These are phyloP conservation scores for Drosophila micromelanica DNA, from an alignment of 1,140 invertebrate species.

Conservation along the genomic window DNA sequence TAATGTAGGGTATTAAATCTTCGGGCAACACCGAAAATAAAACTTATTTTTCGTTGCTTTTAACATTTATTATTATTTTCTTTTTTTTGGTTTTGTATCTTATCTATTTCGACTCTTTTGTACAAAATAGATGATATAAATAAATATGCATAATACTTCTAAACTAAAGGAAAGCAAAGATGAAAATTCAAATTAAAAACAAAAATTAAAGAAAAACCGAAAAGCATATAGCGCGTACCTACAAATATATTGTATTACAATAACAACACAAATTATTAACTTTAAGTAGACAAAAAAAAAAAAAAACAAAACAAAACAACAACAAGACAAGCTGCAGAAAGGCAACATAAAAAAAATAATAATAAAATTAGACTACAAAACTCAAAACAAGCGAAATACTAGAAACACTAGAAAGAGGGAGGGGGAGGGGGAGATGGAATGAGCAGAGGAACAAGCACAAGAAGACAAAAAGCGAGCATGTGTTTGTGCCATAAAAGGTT, in stretches of 20 bases:
- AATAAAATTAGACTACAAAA: slow-evolving; percentile 56
- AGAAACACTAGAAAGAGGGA: slow-evolving; percentile 20
- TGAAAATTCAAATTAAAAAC: slow-evolving; percentile 28
- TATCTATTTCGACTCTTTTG: slow-evolving; percentile 20
- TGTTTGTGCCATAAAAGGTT: slow-evolving; percentile 78
- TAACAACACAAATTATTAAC: slow-evolving; percentile 73
- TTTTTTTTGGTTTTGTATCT: background rate
- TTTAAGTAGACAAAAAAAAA: slow-evolving; percentile 65
- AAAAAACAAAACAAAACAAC: slow-evolving; percentile 2
- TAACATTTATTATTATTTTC: slow-evolving; percentile 1
- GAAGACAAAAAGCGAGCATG: slow-evolving; percentile 69
- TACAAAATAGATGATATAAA: slow-evolving; percentile 26
- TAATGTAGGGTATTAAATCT: too few species aligned
- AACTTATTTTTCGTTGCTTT: slow-evolving; percentile 5
- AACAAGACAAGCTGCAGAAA: slow-evolving; percentile 22
- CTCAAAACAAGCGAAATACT: slow-evolving; percentile 34
- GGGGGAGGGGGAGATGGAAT: too few species aligned
- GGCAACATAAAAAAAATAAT: slow-evolving; percentile 42
- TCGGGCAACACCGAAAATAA: too few species aligned
- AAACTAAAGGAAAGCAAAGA: slow-evolving; percentile 36
- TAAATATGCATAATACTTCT: background rate
- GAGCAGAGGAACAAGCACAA: too few species aligned
- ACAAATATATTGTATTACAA: slow-evolving; percentile 57
- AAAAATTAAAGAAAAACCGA: slow-evolving; percentile 25
- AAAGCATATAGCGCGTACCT: slow-evolving; percentile 55